Percentiles rank a stretch among this genome's conserved stretches.
phyloP scores from a whole-genome alignment of 1,140 invertebrate genomes.

The Cephus cinctus region DNA sequence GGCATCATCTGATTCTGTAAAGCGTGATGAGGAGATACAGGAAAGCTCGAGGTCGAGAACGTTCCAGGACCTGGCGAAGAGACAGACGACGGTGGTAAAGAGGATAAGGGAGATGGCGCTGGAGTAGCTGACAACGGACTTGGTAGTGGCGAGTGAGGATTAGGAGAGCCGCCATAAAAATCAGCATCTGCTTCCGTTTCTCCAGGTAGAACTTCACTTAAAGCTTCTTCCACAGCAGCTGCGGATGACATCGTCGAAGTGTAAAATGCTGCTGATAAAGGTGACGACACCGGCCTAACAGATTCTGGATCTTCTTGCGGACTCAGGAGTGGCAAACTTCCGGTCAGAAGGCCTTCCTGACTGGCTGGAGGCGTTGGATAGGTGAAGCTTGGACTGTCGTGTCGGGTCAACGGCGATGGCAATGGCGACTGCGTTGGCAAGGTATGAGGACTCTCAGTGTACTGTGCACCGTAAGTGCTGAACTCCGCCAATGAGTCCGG shows the following conservation, averaged over 20 bases:
- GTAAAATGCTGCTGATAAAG: constrained; percentile 77
- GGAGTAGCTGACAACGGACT: constrained; percentile 63
- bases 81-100: constrained; percentile 56
- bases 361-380: constrained; percentile 83
- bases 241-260: constrained; percentile 83
- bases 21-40: constrained; percentile 57
- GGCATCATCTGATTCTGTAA: constrained; percentile 78
- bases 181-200: constrained; percentile 66
- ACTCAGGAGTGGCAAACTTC: constrained; percentile 57
- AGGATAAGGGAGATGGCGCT: constrained; percentile 61
- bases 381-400: constrained; percentile 67
- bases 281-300: constrained; percentile 66
- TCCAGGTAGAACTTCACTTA: constrained; percentile 77
- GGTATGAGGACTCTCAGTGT: constrained; percentile 57
- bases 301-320: constrained; percentile 57
- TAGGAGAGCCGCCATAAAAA: constrained; percentile 59
- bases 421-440: constrained; percentile 60
- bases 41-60: constrained; percentile 52
- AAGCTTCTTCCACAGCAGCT: constrained; percentile 78
- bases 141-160: constrained; percentile 65
- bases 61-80: constrained; percentile 58
- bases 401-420: constrained; percentile 65
- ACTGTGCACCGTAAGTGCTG: constrained; percentile 64
- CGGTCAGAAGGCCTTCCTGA: constrained; percentile 67
- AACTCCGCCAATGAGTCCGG: constrained; percentile 80